Percentiles rank a stretch among this genome's conserved stretches.
These are phyloP conservation scores for Grapholita molesta DNA, from an alignment of 1,140 invertebrate species.

Conservation along the genomic window DNA sequence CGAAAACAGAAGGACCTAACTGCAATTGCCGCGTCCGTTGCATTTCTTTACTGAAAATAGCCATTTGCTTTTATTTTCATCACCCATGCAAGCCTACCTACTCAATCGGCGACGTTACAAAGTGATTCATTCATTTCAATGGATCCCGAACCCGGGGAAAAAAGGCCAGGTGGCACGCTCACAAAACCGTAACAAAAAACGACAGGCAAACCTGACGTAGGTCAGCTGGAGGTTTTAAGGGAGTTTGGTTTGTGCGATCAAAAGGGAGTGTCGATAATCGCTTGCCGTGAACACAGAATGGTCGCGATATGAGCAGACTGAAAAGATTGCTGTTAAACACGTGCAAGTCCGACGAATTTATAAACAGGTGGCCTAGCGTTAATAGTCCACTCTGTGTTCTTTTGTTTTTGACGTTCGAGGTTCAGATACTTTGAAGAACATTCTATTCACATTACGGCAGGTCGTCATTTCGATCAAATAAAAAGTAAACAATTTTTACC, in stretches of 20 bases:
- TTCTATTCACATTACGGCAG: background rate
- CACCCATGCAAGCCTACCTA: slow-evolving; percentile 23
- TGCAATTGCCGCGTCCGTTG: background rate
- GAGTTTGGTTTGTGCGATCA: slow-evolving; percentile 41
- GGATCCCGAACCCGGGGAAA: slow-evolving; percentile 54
- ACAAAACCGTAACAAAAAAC: slow-evolving; percentile 57
- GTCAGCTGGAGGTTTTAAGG: slow-evolving; percentile 24
- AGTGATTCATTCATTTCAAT: slow-evolving; percentile 59
- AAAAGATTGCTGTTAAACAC: slow-evolving; percentile 60
- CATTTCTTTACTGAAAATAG: background rate
- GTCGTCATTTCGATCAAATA: no score
- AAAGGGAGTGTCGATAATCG: slow-evolving; percentile 42
- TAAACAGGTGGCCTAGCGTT: slow-evolving; percentile 54
- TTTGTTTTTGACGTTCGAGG: background rate
- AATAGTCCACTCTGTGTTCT: background rate
- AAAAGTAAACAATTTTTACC: no score
- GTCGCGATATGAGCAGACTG: slow-evolving; percentile 40
- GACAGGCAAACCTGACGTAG: slow-evolving; percentile 36
- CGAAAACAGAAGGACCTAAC: background rate
- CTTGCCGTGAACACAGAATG: slow-evolving; percentile 29
- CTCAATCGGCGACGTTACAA: slow-evolving; percentile 40
- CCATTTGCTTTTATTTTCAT: background rate
- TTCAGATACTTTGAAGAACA: no score
- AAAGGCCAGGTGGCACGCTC: slow-evolving; percentile 69
- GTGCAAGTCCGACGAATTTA: slow-evolving; percentile 56